Evolutionary conservation across 2,797 vertebrate species (phyloP).

Genomic region (Leucoraja ocellata): DNA sequence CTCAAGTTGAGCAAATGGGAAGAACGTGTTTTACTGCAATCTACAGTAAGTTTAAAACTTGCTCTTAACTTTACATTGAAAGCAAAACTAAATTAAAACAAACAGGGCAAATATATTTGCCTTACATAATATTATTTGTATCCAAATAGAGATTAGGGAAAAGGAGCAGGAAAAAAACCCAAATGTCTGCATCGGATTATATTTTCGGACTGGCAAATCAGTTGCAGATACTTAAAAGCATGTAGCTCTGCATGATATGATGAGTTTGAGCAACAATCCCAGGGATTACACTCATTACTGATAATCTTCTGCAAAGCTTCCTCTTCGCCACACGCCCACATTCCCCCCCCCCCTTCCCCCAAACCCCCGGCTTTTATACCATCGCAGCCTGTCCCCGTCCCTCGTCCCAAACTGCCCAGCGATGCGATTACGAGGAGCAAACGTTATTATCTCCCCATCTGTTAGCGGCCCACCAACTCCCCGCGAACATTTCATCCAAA

Average conservation of each 20-base stretch:
- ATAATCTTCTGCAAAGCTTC: conserved; percentile 27
- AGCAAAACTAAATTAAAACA: neutral
- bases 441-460: conserved; percentile 31
- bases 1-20: no score
- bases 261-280: conserved; percentile 23
- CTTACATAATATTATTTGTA: neutral
- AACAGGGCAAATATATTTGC: conserved; percentile 3
- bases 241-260: conserved; percentile 33
- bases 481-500: neutral
- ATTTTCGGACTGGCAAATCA: conserved; percentile 20
- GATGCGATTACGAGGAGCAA: conserved; percentile 1
- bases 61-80: neutral
- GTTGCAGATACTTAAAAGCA: conserved; percentile 32
- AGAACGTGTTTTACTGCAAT: neutral
- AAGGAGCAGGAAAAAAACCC: neutral
- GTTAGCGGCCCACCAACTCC: neutral
- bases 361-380: conserved; percentile 17
- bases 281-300: conserved; percentile 32
- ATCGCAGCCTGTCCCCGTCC: neutral
- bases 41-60: neutral
- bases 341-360: neutral
- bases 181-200: conserved; percentile 30
- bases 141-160: conserved; percentile 2
- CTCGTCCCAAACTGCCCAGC: conserved; percentile 9
- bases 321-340: conserved; percentile 20